Evolutionary conservation across 1,140 invertebrate species (phyloP).

Genomic region (Mycetomoellerius zeteki): DNA sequence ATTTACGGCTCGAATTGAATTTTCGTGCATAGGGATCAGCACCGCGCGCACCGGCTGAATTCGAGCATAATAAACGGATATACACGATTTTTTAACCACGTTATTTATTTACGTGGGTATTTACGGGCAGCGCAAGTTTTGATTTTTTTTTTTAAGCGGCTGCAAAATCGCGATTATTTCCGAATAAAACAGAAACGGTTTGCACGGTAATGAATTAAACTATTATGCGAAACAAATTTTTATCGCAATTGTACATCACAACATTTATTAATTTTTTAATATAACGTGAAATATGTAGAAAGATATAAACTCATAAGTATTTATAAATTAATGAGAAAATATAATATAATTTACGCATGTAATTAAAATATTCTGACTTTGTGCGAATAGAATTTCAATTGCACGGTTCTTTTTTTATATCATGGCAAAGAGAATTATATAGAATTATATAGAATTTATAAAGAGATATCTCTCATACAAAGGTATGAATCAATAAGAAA

Average conservation of each 20-base stretch:
- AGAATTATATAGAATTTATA: constrained; percentile 2
- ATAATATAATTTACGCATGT: not conserved
- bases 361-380: not conserved
- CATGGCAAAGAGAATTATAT: not conserved
- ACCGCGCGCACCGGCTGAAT: not conserved
- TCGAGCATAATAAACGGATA: constrained; percentile 43
- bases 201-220: not conserved
- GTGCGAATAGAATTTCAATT: not conserved
- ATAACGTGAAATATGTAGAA: not conserved
- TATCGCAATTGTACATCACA: not conserved
- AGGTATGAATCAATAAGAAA: not conserved
- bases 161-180: not conserved
- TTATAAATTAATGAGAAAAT: not conserved
- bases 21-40: constrained; percentile 35
- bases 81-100: constrained; percentile 25
- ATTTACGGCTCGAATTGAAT: constrained; percentile 46
- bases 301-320: not conserved
- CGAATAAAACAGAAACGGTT: constrained; percentile 14
- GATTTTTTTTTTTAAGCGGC: constrained; percentile 6
- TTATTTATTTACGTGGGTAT: constrained; percentile 38
- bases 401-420: not conserved
- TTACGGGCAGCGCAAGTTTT: not conserved
- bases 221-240: not conserved
- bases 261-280: not conserved
- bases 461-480: not conserved